These are phyloP conservation scores for Struthidea cinerea DNA, from an alignment of 2,113 vertebrate genomes.

Conservation along the genomic window DNA sequence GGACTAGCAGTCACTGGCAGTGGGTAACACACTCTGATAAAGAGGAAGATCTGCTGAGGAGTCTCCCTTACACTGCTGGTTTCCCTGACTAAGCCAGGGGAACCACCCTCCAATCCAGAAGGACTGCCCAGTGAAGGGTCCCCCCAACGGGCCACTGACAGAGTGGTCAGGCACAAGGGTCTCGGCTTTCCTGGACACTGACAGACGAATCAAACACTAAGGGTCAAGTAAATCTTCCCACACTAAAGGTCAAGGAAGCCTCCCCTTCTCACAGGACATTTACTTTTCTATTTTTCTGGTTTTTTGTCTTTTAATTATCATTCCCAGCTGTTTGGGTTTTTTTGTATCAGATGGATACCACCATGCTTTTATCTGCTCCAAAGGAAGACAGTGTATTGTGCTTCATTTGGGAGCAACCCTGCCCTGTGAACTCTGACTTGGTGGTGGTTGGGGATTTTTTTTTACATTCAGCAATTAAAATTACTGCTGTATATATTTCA, in stretches of 20 bases:
- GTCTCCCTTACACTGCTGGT: background rate
- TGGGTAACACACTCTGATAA: background rate
- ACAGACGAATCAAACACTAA: background rate
- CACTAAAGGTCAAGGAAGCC: background rate
- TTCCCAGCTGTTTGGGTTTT: background rate
- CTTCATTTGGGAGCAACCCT: background rate
- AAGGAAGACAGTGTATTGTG: background rate
- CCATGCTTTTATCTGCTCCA: background rate
- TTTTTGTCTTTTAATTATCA: too few species aligned
- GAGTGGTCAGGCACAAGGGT: background rate
- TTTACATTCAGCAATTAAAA: background rate
- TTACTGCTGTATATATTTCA: background rate
- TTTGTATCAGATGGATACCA: background rate
- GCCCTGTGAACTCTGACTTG: background rate
- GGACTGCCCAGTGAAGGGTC: background rate
- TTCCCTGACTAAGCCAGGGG: background rate
- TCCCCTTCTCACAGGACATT: background rate
- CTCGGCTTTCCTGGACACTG: background rate
- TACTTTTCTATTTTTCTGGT: background rate
- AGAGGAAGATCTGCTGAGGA: background rate
- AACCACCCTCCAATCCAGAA: background rate
- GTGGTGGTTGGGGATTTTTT: background rate
- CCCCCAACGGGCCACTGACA: accelerated
- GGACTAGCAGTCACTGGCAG: background rate
- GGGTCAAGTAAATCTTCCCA: background rate